Evolutionary conservation across 1,140 invertebrate species (phyloP), one percentile per base, ranked within the genome.

Genomic region (Hermetia illucens): DNA sequence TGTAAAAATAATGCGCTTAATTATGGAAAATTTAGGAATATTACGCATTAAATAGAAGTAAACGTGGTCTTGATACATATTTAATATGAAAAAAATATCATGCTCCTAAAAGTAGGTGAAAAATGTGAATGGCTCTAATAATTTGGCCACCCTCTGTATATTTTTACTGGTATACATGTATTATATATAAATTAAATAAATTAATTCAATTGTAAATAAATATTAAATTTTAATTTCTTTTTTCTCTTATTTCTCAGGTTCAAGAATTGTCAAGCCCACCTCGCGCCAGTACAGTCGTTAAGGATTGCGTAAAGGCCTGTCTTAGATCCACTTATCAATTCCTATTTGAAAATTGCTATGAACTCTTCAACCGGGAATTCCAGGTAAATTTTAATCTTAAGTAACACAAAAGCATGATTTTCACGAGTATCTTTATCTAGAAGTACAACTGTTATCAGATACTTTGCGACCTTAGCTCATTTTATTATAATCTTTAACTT

Each of bases 291-390:
- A 92, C 87, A 17, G 95, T 98, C 4, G 94, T 99, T 0, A 97
- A 96, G 65, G 94, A 99, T 63, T 99, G 96, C 67, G 95, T 96
- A 1, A 97, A 92, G 58, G 93, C 93, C 17, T 99, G 96, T 63
- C 77, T 98, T 42, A 66, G 92, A 53, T 95, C 93, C 21, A 98
- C 93, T 13, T 98, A 97, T 67, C 89, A 96, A 68, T 97, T 96
- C 63, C 72, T 98, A 13, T 97, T 96, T 64, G 91, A 95, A 63
- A 95, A 98, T 65, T 96, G 92, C 52, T 92, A 92, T 60, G 93
- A 97, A 52, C 70, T 96, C 8, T 95, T 90, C 65, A 82, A 81
- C 52, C 69, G 89, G 50, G 89, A 95, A 61, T 95, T 92, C 64
- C 88, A 90, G 69, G 75, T 77, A 48, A 66, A 49, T 53, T 12